Evolutionary conservation across 2,888 invertebrate species (phyloP).

Genomic region (Omphaloscelis lunosa): DNA sequence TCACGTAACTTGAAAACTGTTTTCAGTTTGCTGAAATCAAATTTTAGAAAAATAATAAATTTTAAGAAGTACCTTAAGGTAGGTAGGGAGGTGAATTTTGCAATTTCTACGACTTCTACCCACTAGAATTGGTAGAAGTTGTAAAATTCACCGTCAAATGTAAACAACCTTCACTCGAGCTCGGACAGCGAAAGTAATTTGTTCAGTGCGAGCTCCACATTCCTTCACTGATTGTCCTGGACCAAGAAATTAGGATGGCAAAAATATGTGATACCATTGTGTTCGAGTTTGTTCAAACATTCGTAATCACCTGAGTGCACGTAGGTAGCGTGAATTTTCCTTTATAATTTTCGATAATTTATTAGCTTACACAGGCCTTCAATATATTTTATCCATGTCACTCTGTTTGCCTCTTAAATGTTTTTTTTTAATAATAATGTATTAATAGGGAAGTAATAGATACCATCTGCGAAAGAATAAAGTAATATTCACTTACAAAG

Average conservation of each 20-base stretch:
- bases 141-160: slow-evolving; percentile 4
- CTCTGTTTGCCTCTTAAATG: background rate
- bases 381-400: background rate
- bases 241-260: slow-evolving; percentile 32
- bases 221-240: slow-evolving; percentile 47
- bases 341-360: background rate
- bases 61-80: too few relatives aligned
- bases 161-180: slow-evolving; percentile 35
- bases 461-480: too few relatives aligned
- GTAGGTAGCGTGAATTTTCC: background rate
- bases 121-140: background rate
- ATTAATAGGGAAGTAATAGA: background rate
- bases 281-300: background rate
- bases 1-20: background rate
- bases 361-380: background rate
- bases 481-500: too few relatives aligned
- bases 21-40: background rate
- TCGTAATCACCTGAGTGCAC: background rate
- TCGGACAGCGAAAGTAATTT: slow-evolving; percentile 44
- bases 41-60: too few relatives aligned
- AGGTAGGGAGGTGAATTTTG: background rate
- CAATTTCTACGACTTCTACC: too few relatives aligned
- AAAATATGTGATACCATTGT: slow-evolving; percentile 1
- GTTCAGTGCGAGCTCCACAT: slow-evolving; percentile 41
- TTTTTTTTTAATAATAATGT: background rate